Evolutionary conservation across 2,797 vertebrate genomes (phyloP).

Genomic region (Paedocypris micromegethes): DNA sequence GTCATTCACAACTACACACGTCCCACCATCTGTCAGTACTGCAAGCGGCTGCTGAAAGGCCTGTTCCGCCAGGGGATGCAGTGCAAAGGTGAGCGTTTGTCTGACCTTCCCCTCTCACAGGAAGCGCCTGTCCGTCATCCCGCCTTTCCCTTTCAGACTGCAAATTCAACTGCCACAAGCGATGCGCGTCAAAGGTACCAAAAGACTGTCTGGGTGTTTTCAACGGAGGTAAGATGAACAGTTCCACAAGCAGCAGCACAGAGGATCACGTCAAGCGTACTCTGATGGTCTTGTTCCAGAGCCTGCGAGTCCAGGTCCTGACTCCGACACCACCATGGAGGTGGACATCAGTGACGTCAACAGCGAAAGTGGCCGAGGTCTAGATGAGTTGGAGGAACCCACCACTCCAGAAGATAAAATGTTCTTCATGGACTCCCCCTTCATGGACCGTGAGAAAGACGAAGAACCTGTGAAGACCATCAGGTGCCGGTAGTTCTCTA

Average conservation of each 20-base stretch:
- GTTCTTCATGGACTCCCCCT: conserved; percentile 86
- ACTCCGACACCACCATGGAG: conserved; percentile 91
- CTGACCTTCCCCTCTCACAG: neutral
- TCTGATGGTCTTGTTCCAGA: conserved; percentile 60
- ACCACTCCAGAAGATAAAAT: conserved; percentile 92
- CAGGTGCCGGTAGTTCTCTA: conserved; percentile 66
- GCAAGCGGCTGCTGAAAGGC: conserved; percentile 92
- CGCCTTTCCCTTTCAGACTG: conserved; percentile 72
- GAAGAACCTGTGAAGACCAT: conserved; percentile 90
- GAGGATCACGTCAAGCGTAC: too few relatives aligned
- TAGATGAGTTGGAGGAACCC: conserved; percentile 86
- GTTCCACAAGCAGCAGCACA: neutral
- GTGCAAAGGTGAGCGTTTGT: conserved; percentile 80
- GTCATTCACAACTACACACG: conserved; percentile 93
- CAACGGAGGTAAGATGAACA: conserved; percentile 79
- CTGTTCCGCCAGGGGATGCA: conserved; percentile 98
- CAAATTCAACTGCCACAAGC: conserved; percentile 96
- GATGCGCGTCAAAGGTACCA: conserved; percentile 94
- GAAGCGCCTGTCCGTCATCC: neutral
- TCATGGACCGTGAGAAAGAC: conserved; percentile 86
- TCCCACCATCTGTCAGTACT: conserved; percentile 95
- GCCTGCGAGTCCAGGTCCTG: conserved; percentile 84
- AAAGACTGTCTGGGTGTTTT: conserved; percentile 93
- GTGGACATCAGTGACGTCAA: conserved; percentile 85
- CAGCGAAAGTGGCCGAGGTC: conserved; percentile 74